These are phyloP conservation scores for Agrilus mali DNA, from an alignment of 2,888 invertebrate genomes.

Conservation along the genomic window DNA sequence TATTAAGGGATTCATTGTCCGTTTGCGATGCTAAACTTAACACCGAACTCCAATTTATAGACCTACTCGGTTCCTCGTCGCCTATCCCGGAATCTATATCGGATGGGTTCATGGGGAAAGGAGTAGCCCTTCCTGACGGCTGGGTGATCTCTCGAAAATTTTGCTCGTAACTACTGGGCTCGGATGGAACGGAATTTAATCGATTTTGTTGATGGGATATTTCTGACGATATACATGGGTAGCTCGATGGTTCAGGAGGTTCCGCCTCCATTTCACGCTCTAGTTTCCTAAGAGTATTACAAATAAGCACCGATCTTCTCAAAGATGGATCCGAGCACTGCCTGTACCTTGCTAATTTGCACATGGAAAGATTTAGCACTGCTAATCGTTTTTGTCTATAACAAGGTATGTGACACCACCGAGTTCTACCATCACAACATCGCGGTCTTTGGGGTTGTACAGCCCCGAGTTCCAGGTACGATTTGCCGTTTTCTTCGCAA, in stretches of 20 bases:
- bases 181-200: slow-evolving; percentile 19
- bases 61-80: slow-evolving; percentile 60
- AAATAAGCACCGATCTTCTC: slow-evolving; percentile 81
- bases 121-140: slow-evolving; percentile 53
- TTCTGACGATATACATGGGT: slow-evolving; percentile 32
- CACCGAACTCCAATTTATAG: slow-evolving; percentile 87
- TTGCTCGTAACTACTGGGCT: slow-evolving; percentile 28
- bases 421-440: slow-evolving; percentile 33
- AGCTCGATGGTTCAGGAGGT: slow-evolving; percentile 35
- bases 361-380: slow-evolving; percentile 84
- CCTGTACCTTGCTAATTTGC: slow-evolving; percentile 76
- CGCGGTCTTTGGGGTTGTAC: slow-evolving; percentile 33
- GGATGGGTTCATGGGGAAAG: slow-evolving; percentile 45
- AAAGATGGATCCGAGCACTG: slow-evolving; percentile 84
- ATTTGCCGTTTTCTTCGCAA: slow-evolving; percentile 80
- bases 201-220: slow-evolving; percentile 22
- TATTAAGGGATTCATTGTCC: slow-evolving; percentile 68
- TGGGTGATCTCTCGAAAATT: slow-evolving; percentile 35
- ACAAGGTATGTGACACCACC: slow-evolving; percentile 71
- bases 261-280: slow-evolving; percentile 78
- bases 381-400: slow-evolving; percentile 77
- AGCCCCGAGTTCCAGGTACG: slow-evolving; percentile 74
- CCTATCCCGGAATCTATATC: slow-evolving; percentile 67
- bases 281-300: slow-evolving; percentile 79
- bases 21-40: slow-evolving; percentile 76